Evolutionary conservation across 2,888 invertebrate species (phyloP).

Genomic region (Tanypteryx hageni): DNA sequence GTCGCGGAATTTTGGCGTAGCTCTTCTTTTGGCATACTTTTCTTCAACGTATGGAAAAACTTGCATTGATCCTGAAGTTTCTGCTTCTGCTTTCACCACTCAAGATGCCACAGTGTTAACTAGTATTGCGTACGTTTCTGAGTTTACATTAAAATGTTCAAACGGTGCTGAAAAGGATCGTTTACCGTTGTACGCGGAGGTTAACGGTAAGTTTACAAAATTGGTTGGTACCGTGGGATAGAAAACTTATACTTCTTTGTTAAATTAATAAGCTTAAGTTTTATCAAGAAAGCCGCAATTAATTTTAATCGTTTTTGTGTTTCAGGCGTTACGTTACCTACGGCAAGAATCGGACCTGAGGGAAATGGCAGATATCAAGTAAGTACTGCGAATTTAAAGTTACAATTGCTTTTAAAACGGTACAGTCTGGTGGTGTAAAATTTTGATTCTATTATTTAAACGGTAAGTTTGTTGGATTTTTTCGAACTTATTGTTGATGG

Average conservation of each 20-base stretch:
- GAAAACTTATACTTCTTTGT: not conserved
- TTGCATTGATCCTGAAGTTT: slow-evolving; percentile 77
- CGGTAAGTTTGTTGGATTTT: too few species aligned
- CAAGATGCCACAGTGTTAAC: slow-evolving; percentile 94
- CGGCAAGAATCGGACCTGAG: slow-evolving; percentile 31
- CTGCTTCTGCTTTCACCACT: slow-evolving; percentile 91
- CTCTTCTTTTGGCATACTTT: not conserved
- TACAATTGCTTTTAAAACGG: not conserved
- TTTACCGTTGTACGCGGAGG: slow-evolving; percentile 91
- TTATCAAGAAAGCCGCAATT: not conserved
- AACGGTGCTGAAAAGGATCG: slow-evolving; percentile 78
- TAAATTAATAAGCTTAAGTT: not conserved
- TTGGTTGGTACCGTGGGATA: not conserved
- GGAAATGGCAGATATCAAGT: slow-evolving; percentile 56
- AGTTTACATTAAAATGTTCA: slow-evolving; percentile 90
- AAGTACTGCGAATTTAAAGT: not conserved
- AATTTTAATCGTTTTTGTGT: not conserved
- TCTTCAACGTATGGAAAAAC: slow-evolving; percentile 67
- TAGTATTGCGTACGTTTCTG: slow-evolving; percentile 92
- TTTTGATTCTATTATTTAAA: too few species aligned
- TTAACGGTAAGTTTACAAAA: slow-evolving; percentile 88
- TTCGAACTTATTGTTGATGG: too few species aligned
- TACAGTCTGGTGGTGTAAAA: not conserved
- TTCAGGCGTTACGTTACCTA: slow-evolving; percentile 38
- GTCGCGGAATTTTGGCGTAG: not conserved